phyloP scores from a whole-genome alignment of 2,888 invertebrate species.

The Acheta domesticus region DNA sequence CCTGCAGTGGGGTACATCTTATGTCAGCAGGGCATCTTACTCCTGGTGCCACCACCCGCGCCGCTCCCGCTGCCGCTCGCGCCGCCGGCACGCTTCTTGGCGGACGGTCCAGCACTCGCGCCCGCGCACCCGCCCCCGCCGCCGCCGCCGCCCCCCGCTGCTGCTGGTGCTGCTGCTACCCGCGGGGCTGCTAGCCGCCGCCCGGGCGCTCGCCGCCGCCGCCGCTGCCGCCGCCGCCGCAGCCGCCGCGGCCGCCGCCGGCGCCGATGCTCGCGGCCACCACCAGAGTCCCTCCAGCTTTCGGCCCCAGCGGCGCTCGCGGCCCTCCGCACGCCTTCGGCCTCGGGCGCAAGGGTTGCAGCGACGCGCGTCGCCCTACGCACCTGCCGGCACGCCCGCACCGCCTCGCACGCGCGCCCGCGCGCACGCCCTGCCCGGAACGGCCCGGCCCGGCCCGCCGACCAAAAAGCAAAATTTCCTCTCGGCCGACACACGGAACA shows the following conservation, averaged over 20 bases:
- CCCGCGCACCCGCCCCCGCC: slow-evolving; percentile 44
- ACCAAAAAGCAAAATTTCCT: background rate
- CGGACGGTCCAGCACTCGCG: slow-evolving; percentile 45
- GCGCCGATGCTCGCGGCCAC: slow-evolving; percentile 43
- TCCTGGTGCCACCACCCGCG: slow-evolving; percentile 24
- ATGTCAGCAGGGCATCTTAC: slow-evolving; percentile 47
- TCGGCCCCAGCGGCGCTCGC: slow-evolving; percentile 5
- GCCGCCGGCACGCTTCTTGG: background rate
- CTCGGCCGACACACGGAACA: background rate
- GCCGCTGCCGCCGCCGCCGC: slow-evolving; percentile 39
- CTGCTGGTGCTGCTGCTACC: slow-evolving; percentile 50
- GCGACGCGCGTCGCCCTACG: background rate
- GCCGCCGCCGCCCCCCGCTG: slow-evolving; percentile 54
- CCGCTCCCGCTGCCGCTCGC: slow-evolving; percentile 22
- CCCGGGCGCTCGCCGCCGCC: slow-evolving; percentile 26
- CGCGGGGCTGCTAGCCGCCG: slow-evolving; percentile 23
- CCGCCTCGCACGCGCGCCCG: background rate
- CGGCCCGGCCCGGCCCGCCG: background rate
- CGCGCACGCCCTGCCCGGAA: background rate
- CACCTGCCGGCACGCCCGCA: background rate
- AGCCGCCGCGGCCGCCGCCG: slow-evolving; percentile 26
- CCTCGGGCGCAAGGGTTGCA: too few species aligned
- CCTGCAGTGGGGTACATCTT: slow-evolving; percentile 83
- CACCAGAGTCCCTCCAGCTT: slow-evolving; percentile 40
- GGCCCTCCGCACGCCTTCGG: too few species aligned